A percentile compares a stretch with the other conserved stretches of the same genome.
Evolutionary conservation across 2,888 invertebrate genomes (phyloP).

Genomic region (Leptogaster cylindrica): DNA sequence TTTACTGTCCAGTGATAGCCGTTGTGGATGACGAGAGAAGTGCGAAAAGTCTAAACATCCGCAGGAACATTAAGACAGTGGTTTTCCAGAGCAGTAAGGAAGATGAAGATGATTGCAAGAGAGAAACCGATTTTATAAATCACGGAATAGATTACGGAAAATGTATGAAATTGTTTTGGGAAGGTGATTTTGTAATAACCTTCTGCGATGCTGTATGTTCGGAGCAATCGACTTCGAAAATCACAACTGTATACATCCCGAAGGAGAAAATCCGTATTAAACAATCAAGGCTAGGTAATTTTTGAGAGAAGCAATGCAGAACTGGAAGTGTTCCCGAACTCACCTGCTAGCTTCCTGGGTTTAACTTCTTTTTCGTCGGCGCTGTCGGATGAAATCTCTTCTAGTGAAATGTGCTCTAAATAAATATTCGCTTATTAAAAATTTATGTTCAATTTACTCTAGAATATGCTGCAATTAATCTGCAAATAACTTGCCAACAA

Average conservation of each 20-base stretch:
- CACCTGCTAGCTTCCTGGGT: conserved; percentile 5
- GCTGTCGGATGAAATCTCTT: conserved; percentile 67
- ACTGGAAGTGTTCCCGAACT: not conserved
- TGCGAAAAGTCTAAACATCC: conserved; percentile 45
- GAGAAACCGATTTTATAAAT: conserved; percentile 52
- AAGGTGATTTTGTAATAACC: conserved; percentile 56
- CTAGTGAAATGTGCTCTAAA: conserved; percentile 67
- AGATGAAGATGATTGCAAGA: conserved; percentile 8
- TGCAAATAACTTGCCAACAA: not conserved
- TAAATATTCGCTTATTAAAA: conserved; percentile 31
- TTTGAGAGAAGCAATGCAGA: not conserved
- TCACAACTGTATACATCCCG: conserved; percentile 56
- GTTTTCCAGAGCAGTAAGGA: not conserved
- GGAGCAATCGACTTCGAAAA: conserved; percentile 46
- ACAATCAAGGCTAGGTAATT: not conserved
- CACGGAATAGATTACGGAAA: conserved; percentile 56
- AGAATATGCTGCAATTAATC: not conserved
- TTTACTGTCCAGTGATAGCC: conserved; percentile 60
- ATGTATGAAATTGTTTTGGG: conserved; percentile 47
- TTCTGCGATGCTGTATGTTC: conserved; percentile 28
- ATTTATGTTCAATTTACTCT: not conserved
- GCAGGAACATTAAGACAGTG: conserved; percentile 52
- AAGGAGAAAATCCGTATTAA: conserved; percentile 3
- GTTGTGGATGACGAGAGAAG: conserved; percentile 42
- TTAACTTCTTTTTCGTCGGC: conserved; percentile 55